Evolutionary conservation across 1,140 invertebrate species (phyloP), one percentile per base, ranked within the genome.

Genomic region (Dreissena polymorpha): DNA sequence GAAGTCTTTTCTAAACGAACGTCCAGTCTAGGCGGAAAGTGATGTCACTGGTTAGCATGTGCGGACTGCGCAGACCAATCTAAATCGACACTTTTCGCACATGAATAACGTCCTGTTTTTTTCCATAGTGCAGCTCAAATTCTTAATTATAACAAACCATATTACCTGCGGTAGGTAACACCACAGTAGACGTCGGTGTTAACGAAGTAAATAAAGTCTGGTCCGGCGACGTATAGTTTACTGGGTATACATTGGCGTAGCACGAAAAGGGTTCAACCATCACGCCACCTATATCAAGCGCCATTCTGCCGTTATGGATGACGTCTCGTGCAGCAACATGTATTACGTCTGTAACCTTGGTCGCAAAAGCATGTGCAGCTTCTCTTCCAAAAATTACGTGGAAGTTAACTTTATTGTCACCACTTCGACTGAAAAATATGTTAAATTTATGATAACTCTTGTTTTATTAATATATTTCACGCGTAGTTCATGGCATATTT

Each of bases 221-320:
- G 21, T 70, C 7, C n/a, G 65, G 76, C n/a, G 49, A 12, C n/a
- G 76, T 79, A 53, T 79, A 79, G 27, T 79, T 79, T n/a, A 79
- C 67, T 10, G 76, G 76, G 29, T 79, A 71, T 10, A 79, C 8
- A 51, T 79, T 79, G 21, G 55, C 55, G 12, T 53, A 57, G 21
- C 65, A 79, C 16, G 57, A 65, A 29, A 57, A n/a, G 8, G 64
- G 64, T 49, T 79, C 67, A 12, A 79, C 21, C 3, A 68, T 60
- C 8, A 79, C 53, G 21, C 68, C 67, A 60, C 76, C 76, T 21
- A 79, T 63, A n/a, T 79, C 55, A 25, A 79, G 27, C 67, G 39
- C 49, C n/a, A 55, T 16, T 3, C 12, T 39, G 16, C 49, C 25
- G 10, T 55, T 21, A 23, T 50, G 21, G 10, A 21, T 6, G 6